Percentiles rank a stretch among this genome's conserved stretches.
These are phyloP conservation scores for Adelognathus sp. DNA, from an alignment of 2,888 invertebrate species.

Conservation along the genomic window DNA sequence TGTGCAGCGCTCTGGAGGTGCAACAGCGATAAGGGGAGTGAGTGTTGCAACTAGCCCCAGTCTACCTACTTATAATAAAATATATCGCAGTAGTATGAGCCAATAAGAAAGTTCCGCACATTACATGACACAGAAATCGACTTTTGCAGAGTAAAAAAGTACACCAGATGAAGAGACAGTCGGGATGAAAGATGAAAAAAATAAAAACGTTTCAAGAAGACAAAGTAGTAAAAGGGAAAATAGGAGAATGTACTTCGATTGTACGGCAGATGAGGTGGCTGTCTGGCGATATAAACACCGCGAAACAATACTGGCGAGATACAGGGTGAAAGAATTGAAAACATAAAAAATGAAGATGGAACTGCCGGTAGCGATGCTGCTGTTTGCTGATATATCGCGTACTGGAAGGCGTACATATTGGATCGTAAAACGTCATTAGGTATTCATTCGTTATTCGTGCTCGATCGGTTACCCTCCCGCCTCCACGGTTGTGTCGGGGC, in stretches of 20 bases:
- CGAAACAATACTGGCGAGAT: background rate
- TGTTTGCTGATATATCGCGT: conserved; percentile 63
- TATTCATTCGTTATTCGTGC: conserved; percentile 76
- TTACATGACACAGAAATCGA: background rate
- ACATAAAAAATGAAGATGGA: conserved; percentile 26
- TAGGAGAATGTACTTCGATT: conserved; percentile 11
- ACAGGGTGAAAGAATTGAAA: conserved; percentile 5
- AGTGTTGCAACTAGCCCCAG: too few relatives aligned
- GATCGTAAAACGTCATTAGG: conserved; percentile 75
- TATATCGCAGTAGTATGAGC: background rate
- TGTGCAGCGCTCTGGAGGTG: too few relatives aligned
- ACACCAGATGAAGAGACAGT: background rate
- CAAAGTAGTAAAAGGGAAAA: conserved; percentile 6
- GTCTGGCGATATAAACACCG: conserved; percentile 27
- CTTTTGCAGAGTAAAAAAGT: background rate
- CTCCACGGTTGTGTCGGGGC: conserved; percentile 39
- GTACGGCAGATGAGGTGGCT: conserved; percentile 5
- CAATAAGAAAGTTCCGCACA: background rate
- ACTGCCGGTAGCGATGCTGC: conserved; percentile 1
- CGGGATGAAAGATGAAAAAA: background rate
- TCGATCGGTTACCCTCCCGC: conserved; percentile 66
- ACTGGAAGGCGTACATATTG: conserved; percentile 66
- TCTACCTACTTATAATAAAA: too few relatives aligned
- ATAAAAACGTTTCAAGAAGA: background rate
- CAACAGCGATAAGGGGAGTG: too few relatives aligned